Evolutionary conservation across 2,113 vertebrate species (phyloP).

Genomic region (Dolichallabes microphthalmus): DNA sequence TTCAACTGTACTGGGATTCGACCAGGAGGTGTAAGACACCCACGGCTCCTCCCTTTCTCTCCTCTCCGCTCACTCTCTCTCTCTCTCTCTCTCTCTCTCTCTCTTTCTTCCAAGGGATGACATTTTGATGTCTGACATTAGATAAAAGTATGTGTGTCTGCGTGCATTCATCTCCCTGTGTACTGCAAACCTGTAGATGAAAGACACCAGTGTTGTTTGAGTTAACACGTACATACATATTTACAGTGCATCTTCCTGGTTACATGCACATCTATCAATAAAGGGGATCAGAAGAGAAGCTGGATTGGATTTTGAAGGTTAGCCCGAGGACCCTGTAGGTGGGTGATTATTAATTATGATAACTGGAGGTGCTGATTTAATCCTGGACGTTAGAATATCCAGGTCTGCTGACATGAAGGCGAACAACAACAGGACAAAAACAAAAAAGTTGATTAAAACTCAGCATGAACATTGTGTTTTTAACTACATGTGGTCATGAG

Average conservation of each 20-base stretch:
- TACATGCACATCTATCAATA: conserved; percentile 53
- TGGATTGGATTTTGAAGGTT: conserved; percentile 54
- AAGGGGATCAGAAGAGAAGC: conserved; percentile 44
- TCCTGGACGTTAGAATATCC: conserved; percentile 48
- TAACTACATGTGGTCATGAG: conserved; percentile 12
- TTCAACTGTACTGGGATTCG: conserved; percentile 67
- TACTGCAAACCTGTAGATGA: conserved; percentile 48
- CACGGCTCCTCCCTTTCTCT: conserved; percentile 48
- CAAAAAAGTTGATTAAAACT: conserved; percentile 44
- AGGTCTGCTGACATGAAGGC: conserved; percentile 46
- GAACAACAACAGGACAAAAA: conserved; percentile 29
- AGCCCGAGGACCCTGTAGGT: conserved; percentile 47
- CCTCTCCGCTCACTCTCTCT: neutral
- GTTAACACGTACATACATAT: conserved; percentile 50
- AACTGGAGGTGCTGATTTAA: conserved; percentile 54
- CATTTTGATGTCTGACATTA: conserved; percentile 61
- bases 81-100: neutral
- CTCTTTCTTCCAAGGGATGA: conserved; percentile 53
- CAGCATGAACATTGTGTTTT: neutral
- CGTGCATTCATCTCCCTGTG: conserved; percentile 39
- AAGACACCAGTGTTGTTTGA: conserved; percentile 48
- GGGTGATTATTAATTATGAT: conserved; percentile 65
- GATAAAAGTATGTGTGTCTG: conserved; percentile 49
- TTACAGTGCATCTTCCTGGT: conserved; percentile 40
- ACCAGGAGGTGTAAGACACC: conserved; percentile 59